Evolutionary conservation across 1,140 invertebrate species (phyloP), one percentile per base, ranked within the genome.

Genomic region (Asobara japonica): DNA sequence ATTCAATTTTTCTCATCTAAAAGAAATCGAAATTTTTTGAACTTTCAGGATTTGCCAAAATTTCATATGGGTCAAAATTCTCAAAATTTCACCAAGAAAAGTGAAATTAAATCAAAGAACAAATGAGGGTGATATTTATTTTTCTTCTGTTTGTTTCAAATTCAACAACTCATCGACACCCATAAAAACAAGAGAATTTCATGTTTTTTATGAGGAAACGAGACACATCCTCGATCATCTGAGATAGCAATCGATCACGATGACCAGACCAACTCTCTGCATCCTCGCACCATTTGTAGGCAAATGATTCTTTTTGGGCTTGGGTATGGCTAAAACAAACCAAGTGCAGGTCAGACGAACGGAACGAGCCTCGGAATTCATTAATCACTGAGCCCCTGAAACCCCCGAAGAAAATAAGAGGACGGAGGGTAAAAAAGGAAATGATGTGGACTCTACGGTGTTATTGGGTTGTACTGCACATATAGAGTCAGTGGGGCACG

Each of bases 301-400:
- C 36, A 31, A 69, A 64, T 61, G 65, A n/a, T 67, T n/a, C 7
- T 16, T 16, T 27, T 25, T 61, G 60, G 30, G 31, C 56, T 61
- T 56, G 64, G 56, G 64, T 16, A 61, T 65, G 30, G 48, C 66
- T 72, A 66, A 72, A 75, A 72, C 70, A 72, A 75, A 72, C 74
- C 60, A 65, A 45, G 36, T 60, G 69, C 41, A 64, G 69, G 27
- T n/a, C 67, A 56, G 41, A 66, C 69, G n/a, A 66, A 45, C 25
- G 31, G 27, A 41, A 61, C 36, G 33, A 13, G 13, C 20, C 51
- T 25, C 41, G 62, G 8, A 41, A 36, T 72, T 72, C 74, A 75
- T 75, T 72, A 75, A 75, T 75, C 74, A 75, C 29, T 11, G 45
- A 45, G n/a, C 31, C 51, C 51, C 51, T 56, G 51, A 56, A 38